phyloP scores from a whole-genome alignment of 1,140 invertebrate genomes.

The Teleopsis dalmanni region DNA sequence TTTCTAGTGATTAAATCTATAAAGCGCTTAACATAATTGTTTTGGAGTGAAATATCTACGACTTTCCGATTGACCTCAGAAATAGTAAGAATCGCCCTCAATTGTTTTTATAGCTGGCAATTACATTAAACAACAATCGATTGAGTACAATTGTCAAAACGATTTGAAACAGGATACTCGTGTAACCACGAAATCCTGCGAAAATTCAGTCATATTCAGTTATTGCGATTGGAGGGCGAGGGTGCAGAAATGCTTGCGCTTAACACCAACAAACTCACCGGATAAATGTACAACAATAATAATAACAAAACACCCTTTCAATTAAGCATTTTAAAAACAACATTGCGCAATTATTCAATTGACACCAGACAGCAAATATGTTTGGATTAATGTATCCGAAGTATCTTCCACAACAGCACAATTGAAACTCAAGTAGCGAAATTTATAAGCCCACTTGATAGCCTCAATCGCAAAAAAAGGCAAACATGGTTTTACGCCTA shows the following conservation, averaged over 20 bases:
- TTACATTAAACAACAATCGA: slow-evolving; percentile 28
- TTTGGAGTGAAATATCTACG: too few species aligned
- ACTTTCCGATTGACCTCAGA: too few species aligned
- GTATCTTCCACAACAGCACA: background rate
- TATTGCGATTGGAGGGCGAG: background rate
- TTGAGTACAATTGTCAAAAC: slow-evolving; percentile 23
- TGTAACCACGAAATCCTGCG: slow-evolving; percentile 27
- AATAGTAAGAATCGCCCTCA: background rate
- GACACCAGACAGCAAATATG: slow-evolving; percentile 12
- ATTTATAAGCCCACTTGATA: slow-evolving; percentile 5
- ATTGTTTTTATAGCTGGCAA: slow-evolving; percentile 28
- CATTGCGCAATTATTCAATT: slow-evolving; percentile 43
- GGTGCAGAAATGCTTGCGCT: background rate
- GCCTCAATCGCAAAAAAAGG: background rate
- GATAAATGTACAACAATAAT: slow-evolving; percentile 8
- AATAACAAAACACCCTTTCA: slow-evolving; percentile 39
- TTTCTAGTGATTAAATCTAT: too few species aligned
- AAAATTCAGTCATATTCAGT: background rate
- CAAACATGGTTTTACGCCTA: background rate
- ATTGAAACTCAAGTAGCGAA: background rate
- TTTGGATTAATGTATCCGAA: background rate
- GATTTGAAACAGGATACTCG: slow-evolving; percentile 44
- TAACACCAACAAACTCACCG: background rate
- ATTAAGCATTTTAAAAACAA: slow-evolving; percentile 40
- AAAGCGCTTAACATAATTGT: too few species aligned